Evolutionary conservation across 1,140 invertebrate species (phyloP).

Genomic region (Trissolcus basalis): DNA sequence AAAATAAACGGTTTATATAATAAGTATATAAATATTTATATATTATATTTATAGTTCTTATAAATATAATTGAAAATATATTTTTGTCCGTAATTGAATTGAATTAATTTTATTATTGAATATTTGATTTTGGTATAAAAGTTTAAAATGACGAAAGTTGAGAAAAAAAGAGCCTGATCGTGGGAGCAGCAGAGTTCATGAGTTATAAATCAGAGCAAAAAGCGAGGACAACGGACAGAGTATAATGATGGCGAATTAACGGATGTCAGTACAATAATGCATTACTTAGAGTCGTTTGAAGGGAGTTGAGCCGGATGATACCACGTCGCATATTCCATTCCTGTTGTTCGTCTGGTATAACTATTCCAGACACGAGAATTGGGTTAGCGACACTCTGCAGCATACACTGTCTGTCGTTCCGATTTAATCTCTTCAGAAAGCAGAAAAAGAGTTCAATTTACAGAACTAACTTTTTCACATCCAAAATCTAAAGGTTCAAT

Average conservation of each 20-base stretch:
- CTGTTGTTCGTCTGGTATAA: slow-evolving; percentile 23
- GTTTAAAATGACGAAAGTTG: no score
- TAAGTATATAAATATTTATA: no score
- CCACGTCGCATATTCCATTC: slow-evolving; percentile 23
- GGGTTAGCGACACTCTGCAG: slow-evolving; percentile 28
- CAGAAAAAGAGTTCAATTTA: no score
- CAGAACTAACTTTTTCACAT: no score
- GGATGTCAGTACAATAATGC: slow-evolving; percentile 23
- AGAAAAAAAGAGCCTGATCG: no score
- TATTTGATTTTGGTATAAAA: no score
- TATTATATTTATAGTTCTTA: no score
- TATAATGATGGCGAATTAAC: slow-evolving; percentile 28
- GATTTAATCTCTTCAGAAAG: slow-evolving; percentile 1
- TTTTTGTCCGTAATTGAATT: no score
- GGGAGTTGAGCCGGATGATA: slow-evolving; percentile 14
- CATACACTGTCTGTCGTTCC: slow-evolving; percentile 3
- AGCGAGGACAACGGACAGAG: slow-evolving; percentile 4
- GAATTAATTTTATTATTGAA: no score
- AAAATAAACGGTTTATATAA: no score
- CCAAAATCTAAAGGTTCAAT: no score
- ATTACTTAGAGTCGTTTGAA: slow-evolving; percentile 23
- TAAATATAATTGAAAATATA: no score
- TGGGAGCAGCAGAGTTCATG: not conserved
- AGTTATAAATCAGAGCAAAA: slow-evolving; percentile 14
- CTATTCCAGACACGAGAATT: slow-evolving; percentile 35